Conservation (phyloP, 2,888 invertebrate genomes). For the Cheilosia soror region DNA sequence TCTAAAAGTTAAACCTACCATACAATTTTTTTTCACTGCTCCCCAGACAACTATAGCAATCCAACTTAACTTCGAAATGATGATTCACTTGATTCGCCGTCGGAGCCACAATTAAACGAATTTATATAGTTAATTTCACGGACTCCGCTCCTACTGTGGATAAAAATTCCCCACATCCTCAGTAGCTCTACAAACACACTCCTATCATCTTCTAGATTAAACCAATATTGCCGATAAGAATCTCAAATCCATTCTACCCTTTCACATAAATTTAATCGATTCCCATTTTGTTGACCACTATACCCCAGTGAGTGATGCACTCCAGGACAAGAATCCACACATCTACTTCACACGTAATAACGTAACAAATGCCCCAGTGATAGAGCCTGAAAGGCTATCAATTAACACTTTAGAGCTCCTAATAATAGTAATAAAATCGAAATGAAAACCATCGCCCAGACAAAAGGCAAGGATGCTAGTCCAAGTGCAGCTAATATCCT, state of each 20-base stretch:
- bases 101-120: background rate
- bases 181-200: constrained; percentile 13
- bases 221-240: constrained; percentile 57
- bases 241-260: constrained; percentile 40
- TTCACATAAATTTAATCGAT: constrained; percentile 61
- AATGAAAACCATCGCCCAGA: constrained; percentile 58
- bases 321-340: constrained; percentile 59
- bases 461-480: constrained; percentile 49
- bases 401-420: constrained; percentile 73
- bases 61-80: too few relatives aligned
- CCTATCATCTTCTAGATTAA: constrained; percentile 35
- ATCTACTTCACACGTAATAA: constrained; percentile 73
- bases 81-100: too few relatives aligned
- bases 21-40: too few relatives aligned
- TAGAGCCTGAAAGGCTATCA: constrained; percentile 69
- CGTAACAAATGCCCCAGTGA: constrained; percentile 63
- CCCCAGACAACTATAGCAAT: too few relatives aligned
- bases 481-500: constrained; percentile 56
- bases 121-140: constrained; percentile 39
- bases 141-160: background rate
- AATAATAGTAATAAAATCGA: constrained; percentile 74
- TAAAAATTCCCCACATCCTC: background rate
- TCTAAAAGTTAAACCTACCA: too few relatives aligned
- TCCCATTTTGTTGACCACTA: constrained; percentile 15
- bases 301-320: constrained; percentile 42